Conservation (phyloP, 2,888 invertebrate genomes). For the Drosophila niveifrons region DNA sequence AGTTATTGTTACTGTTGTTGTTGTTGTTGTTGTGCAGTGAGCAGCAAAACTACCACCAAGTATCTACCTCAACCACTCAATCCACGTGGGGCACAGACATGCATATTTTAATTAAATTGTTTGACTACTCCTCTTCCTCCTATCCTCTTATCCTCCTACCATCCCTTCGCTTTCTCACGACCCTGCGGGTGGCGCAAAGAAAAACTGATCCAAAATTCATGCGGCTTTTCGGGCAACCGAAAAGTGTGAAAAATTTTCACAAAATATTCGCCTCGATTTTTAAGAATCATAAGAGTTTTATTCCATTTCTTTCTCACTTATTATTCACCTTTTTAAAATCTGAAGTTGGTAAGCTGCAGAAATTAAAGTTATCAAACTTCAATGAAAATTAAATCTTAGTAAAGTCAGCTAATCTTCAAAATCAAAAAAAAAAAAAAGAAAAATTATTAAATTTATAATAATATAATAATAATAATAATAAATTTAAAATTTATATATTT, state of each 20-base stretch:
- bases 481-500: too few relatives aligned
- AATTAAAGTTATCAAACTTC: too few relatives aligned
- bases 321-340: too few relatives aligned
- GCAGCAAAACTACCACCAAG: conserved; percentile 29
- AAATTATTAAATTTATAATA: too few relatives aligned
- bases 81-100: conserved; percentile 59
- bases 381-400: too few relatives aligned
- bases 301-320: background rate
- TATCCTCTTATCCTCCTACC: background rate
- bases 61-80: conserved; percentile 49
- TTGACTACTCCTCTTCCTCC: conserved; percentile 44
- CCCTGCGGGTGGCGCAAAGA: conserved; percentile 21
- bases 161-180: background rate
- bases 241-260: conserved; percentile 40
- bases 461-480: too few relatives aligned
- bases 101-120: conserved; percentile 78
- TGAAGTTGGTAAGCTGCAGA: too few relatives aligned
- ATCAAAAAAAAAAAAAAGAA: too few relatives aligned
- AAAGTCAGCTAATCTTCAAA: too few relatives aligned
- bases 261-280: conserved; percentile 12
- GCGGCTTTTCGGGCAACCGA: conserved; percentile 11
- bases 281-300: conserved; percentile 5
- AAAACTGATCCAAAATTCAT: conserved; percentile 31
- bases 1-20: conserved; percentile 11
- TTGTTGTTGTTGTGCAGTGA: conserved; percentile 19